These are phyloP conservation scores for Gastrophysa polygoni DNA, from an alignment of 2,888 invertebrate species.

Conservation along the genomic window DNA sequence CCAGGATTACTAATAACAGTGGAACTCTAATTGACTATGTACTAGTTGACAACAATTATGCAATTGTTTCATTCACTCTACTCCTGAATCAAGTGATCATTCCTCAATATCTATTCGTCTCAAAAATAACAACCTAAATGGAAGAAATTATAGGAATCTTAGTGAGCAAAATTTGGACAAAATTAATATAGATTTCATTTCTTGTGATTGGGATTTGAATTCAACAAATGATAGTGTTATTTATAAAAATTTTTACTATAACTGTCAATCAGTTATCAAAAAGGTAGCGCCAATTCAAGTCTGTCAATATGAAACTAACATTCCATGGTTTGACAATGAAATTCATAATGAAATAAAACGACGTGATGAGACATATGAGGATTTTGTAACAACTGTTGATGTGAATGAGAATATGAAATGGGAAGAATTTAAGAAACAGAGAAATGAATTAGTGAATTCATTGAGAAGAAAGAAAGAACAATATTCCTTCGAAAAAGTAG, in stretches of 20 bases:
- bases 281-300: no score
- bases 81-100: background rate
- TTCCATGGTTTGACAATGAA: no score
- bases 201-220: background rate
- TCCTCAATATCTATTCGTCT: background rate
- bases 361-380: no score
- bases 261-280: background rate
- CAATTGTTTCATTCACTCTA: background rate
- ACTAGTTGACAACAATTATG: background rate
- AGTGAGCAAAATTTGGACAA: background rate
- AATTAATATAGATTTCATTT: background rate
- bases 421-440: no score
- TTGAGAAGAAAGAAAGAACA: no score
- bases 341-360: no score
- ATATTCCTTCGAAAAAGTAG: no score
- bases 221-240: background rate
- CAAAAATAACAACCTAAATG: background rate
- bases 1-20: background rate
- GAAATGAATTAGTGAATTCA: no score
- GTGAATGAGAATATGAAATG: no score
- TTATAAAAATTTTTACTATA: background rate
- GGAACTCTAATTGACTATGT: conserved; percentile 1
- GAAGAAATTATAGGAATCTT: background rate
- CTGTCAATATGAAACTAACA: no score
- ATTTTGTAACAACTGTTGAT: no score